Conservation (phyloP, 2,797 vertebrate species). For the Molossus alvarezi region DNA sequence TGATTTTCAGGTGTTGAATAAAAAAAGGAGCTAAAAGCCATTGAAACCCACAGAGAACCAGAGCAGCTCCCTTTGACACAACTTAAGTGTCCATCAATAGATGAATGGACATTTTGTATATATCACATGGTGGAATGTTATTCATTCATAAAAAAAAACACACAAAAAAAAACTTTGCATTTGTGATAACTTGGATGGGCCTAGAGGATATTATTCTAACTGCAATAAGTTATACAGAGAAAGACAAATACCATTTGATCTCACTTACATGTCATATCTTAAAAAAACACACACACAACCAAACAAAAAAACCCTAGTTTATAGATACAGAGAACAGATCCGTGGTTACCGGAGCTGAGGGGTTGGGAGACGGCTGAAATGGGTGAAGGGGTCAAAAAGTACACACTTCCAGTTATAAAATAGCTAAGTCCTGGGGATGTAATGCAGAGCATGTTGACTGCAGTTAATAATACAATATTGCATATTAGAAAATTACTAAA, state of each 20-base stretch:
- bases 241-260: background rate
- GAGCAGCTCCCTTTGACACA: background rate
- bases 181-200: background rate
- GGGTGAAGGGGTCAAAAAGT: background rate
- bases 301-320: background rate
- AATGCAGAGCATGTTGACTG: background rate
- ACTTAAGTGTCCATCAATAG: background rate
- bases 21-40: background rate
- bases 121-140: background rate
- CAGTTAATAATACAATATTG: background rate
- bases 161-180: background rate
- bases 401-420: background rate
- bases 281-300: background rate
- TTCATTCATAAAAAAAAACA: background rate
- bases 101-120: background rate
- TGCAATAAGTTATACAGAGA: background rate
- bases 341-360: background rate
- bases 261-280: background rate
- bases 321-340: background rate
- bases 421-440: background rate
- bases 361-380: background rate
- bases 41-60: background rate
- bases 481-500: background rate
- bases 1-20: background rate
- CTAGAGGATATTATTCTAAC: background rate